Evolutionary conservation across 2,888 invertebrate genomes (phyloP).

Genomic region (Tetheella fluctuosa): DNA sequence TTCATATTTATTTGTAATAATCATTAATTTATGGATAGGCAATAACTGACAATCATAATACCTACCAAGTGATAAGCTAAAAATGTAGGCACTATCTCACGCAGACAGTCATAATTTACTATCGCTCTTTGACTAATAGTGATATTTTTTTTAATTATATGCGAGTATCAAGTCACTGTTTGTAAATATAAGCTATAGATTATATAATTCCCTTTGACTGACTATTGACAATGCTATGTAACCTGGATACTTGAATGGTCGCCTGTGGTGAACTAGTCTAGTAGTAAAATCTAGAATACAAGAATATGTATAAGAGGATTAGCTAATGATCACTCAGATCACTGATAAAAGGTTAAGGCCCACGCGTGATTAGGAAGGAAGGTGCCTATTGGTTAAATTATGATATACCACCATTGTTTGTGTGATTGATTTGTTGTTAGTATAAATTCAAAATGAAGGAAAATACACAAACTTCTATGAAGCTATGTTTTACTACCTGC

Average conservation of each 20-base stretch:
- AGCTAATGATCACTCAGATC: background rate
- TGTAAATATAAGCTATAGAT: background rate
- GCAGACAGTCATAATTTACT: background rate
- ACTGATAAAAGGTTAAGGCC: background rate
- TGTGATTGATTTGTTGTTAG: background rate
- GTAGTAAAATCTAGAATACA: background rate
- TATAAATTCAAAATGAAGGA: background rate
- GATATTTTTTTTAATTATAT: background rate
- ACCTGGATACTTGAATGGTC: background rate
- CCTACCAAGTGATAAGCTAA: slow-evolving; percentile 7
- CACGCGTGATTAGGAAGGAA: background rate
- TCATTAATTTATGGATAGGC: slow-evolving; percentile 17
- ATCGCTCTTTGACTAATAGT: background rate
- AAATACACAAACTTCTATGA: background rate
- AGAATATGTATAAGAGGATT: background rate
- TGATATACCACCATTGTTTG: background rate
- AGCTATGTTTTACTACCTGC: background rate
- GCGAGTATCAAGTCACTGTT: background rate
- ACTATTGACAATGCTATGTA: background rate
- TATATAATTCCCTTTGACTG: background rate
- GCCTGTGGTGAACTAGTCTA: background rate
- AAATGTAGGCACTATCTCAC: background rate
- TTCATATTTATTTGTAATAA: slow-evolving; percentile 25
- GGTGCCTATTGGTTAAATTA: background rate
- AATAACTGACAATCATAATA: background rate